Percentiles rank a stretch among this genome's conserved stretches.
Conservation (phyloP, 2,888 invertebrate species). For the Melipona beecheii region DNA sequence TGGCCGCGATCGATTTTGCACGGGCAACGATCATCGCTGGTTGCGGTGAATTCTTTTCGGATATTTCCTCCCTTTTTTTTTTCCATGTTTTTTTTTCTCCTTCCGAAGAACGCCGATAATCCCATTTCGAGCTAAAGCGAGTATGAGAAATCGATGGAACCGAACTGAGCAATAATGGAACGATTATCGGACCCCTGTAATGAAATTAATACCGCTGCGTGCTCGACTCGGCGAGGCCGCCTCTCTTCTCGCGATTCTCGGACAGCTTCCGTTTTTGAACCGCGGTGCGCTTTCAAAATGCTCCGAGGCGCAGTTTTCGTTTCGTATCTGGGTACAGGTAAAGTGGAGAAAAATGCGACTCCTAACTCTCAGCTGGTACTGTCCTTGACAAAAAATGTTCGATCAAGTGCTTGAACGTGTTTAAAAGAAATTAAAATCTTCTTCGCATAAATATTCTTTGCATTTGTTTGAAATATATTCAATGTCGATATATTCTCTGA, state of each 20-base stretch:
- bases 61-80: neutral
- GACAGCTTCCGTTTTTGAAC: neutral
- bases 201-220: constrained; percentile 27
- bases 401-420: too few species aligned
- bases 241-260: neutral
- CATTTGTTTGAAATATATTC: too few species aligned
- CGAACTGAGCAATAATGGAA: constrained; percentile 14
- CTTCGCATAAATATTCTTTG: too few species aligned
- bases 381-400: too few species aligned
- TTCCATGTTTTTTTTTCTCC: neutral
- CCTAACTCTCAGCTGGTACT: too few species aligned
- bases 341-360: too few species aligned
- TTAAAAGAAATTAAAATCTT: too few species aligned
- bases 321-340: too few species aligned
- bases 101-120: neutral
- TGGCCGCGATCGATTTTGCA: constrained; percentile 29
- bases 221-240: neutral
- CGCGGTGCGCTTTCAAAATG: neutral
- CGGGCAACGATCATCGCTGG: constrained; percentile 15
- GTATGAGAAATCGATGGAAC: constrained; percentile 16
- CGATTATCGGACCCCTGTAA: constrained; percentile 35
- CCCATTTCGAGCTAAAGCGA: constrained; percentile 22
- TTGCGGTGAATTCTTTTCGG: constrained; percentile 37
- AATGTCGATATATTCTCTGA: too few species aligned
- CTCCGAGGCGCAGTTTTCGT: too few species aligned